Evolutionary conservation across 2,113 vertebrate genomes (phyloP), one percentile per base, ranked within the genome.

Genomic region (Peromyscus californicus): DNA sequence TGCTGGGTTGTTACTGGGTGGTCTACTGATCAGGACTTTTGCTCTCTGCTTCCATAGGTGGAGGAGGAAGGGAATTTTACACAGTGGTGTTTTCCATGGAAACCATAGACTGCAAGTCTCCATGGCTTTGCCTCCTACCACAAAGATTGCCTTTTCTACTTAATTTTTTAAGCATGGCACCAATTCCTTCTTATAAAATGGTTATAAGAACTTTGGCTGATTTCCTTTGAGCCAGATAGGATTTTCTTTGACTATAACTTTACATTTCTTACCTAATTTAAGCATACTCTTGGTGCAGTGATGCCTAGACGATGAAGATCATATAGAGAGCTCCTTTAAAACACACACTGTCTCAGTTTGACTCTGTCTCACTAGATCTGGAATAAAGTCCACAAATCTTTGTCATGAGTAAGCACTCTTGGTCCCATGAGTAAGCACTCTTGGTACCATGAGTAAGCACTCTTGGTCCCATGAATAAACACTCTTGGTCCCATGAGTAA

Each of bases 221-320:
- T 65, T 97, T 85, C 31, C 59, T 91, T 63, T 75, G 45, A 94
- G 82, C 29, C 85, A 86, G 26, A 45, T 88, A 31, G 86, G 82
- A 96, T 82, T 95, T 95, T 75, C 70, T 88, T 75, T 91, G 48
- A 88, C 59, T 86, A 51, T 13, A 86, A 42, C 61, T 36, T 51
- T 17, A 92, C 21, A 42, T 61, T 65, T 76, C 57, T 95, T 89
- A n/a, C 16, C 19, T 69, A 89, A 95, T 92, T 89, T 91, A 96
- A 96, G 65, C 31, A 90, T 1, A 7, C 17, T 76, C 51, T 54
- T 91, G 82, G 45, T 91, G 33, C 36, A 92, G 76, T 83, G 7
- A 31, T 74, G 79, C 29, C 72, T 54, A 17, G 39, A 59, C 21
- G 22, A 70, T n/a, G 29, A 29, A 17, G 45, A 82, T 87, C 51